Percentiles rank a stretch among this genome's conserved stretches.
phyloP scores from a whole-genome alignment of 2,113 vertebrate species.

The Nothoprocta perdicaria region DNA sequence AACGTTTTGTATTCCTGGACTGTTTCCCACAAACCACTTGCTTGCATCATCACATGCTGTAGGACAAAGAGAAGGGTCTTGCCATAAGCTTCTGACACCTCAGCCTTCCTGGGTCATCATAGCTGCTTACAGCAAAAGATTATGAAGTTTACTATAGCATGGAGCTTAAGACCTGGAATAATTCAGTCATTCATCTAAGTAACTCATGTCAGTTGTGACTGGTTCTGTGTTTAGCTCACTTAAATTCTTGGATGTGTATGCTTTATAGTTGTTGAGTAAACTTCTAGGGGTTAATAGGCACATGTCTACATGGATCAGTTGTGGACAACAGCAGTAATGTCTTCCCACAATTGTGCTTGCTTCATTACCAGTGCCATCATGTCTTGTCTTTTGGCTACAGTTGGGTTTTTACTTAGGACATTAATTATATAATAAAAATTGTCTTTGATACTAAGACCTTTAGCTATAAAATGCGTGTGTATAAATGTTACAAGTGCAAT shows the following conservation, averaged over 20 bases:
- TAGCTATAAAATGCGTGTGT: background rate
- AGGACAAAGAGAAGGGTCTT: background rate
- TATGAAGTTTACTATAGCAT: background rate
- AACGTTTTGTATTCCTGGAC: background rate
- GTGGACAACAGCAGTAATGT: rapidly evolving
- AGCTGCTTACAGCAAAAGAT: background rate
- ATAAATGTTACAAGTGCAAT: background rate
- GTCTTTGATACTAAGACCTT: background rate
- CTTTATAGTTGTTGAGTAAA: background rate
- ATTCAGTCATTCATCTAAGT: too few relatives aligned
- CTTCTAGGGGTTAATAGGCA: background rate
- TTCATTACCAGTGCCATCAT: rapidly evolving
- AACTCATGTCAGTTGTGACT: background rate
- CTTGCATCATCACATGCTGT: background rate
- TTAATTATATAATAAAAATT: background rate
- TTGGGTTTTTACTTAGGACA: background rate
- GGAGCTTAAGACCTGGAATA: rapidly evolving
- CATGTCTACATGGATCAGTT: background rate
- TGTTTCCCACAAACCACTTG: background rate
- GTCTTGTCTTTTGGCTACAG: background rate
- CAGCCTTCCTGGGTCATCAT: background rate
- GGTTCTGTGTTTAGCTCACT: background rate
- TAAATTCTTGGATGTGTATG: background rate
- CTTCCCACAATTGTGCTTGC: rapidly evolving
- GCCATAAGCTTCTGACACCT: background rate